A percentile compares a stretch with the other conserved stretches of the same genome.
Evolutionary conservation across 2,113 vertebrate species (phyloP).

Genomic region (Genyomyrus donnyi): DNA sequence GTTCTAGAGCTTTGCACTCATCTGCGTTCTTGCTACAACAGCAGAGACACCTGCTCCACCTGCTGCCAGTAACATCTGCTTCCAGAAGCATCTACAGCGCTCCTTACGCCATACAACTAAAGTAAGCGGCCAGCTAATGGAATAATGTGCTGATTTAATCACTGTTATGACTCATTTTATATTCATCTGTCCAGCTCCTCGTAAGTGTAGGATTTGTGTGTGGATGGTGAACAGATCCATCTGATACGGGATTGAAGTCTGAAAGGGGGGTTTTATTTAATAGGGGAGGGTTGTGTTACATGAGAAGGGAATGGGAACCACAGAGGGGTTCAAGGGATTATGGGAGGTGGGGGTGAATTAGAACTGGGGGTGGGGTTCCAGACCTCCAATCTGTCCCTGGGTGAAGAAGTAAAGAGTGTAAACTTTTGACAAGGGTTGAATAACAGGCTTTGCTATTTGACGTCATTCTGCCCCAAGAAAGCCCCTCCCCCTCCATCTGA

Average conservation of each 20-base stretch:
- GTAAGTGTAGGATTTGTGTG: not conserved
- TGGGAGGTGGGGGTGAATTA: not conserved
- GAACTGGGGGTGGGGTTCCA: not conserved
- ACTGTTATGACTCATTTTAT: not conserved
- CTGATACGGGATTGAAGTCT: not conserved
- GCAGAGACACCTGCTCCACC: not conserved
- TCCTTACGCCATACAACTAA: not conserved
- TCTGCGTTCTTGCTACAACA: constrained; percentile 24
- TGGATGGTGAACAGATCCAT: not conserved
- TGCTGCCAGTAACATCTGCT: not conserved
- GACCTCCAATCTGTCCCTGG: not conserved
- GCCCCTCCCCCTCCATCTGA: not conserved
- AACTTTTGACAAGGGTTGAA: not conserved
- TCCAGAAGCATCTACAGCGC: not conserved
- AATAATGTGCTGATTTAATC: not conserved
- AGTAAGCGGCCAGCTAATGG: not conserved
- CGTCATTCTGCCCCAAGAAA: not conserved
- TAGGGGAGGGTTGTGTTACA: not conserved
- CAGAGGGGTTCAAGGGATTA: not conserved
- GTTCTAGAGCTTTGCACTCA: not conserved
- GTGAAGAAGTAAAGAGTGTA: not conserved
- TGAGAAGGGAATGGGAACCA: not conserved
- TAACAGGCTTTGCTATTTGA: not conserved
- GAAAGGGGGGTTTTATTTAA: not conserved
- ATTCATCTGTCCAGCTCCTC: not conserved